A percentile compares a stretch with the other conserved stretches of the same genome.
These are phyloP conservation scores for Syndactyla subalaris DNA, from an alignment of 2,797 vertebrate species.

Conservation along the genomic window DNA sequence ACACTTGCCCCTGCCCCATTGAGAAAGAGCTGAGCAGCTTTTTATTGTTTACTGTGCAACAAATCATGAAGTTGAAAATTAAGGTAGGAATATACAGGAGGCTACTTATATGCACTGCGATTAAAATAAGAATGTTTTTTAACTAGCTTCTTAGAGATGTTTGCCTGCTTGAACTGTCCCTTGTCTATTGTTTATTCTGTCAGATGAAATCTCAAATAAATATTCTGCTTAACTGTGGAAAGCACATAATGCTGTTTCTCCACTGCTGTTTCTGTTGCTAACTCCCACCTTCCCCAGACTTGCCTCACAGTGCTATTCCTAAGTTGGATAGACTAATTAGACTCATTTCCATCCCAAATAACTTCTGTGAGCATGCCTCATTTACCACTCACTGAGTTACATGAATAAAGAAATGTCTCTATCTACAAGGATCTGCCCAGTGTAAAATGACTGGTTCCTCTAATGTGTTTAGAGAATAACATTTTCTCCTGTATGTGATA, in stretches of 20 bases:
- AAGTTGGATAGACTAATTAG: slow-evolving; percentile 70
- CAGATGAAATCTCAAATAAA: slow-evolving; percentile 16
- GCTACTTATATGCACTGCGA: not conserved
- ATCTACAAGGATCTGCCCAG: slow-evolving; percentile 29
- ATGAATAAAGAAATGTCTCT: slow-evolving; percentile 76
- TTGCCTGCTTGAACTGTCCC: not conserved
- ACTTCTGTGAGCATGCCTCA: slow-evolving; percentile 72
- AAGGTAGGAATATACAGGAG: not conserved
- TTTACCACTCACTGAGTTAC: slow-evolving; percentile 76
- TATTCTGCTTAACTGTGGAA: not conserved
- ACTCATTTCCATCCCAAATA: slow-evolving; percentile 76
- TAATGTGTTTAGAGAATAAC: not conserved
- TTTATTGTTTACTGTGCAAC: not conserved
- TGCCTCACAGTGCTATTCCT: slow-evolving; percentile 41
- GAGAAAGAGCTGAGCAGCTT: not conserved
- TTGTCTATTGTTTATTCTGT: slow-evolving; percentile 46
- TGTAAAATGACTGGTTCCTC: slow-evolving; percentile 17
- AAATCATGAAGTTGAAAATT: not conserved
- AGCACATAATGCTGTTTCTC: slow-evolving; percentile 6
- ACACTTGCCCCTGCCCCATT: not conserved
- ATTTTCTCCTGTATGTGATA: not conserved
- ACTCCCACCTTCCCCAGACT: not conserved
- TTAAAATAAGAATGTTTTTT: not conserved
- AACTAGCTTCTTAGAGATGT: not conserved
- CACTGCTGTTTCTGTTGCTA: slow-evolving; percentile 6